A percentile compares a stretch with the other conserved stretches of the same genome.
Conservation (phyloP, 1,140 invertebrate species). For the Achroia grisella region DNA sequence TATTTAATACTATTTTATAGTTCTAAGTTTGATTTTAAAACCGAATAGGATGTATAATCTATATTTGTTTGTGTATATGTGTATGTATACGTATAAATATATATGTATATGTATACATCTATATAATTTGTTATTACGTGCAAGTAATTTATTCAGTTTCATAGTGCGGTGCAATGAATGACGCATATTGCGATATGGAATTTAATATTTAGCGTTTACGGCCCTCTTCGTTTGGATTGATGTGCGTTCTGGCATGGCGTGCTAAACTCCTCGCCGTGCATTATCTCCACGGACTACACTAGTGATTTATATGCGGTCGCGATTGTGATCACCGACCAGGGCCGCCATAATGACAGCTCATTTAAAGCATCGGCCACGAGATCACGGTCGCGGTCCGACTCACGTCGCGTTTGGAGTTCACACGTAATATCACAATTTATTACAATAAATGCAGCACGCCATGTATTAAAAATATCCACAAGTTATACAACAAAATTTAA, state of each 20-base stretch:
- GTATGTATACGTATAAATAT: no score
- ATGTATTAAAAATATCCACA: no score
- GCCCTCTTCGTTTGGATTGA: not conserved
- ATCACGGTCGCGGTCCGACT: constrained; percentile 1
- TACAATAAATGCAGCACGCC: not conserved
- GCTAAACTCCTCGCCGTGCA: no score
- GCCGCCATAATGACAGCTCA: not conserved
- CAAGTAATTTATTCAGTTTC: constrained; percentile 27
- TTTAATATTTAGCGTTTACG: constrained; percentile 32
- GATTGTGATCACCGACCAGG: not conserved
- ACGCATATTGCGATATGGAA: constrained; percentile 17
- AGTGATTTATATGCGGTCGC: not conserved
- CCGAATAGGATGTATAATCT: no score
- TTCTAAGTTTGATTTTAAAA: no score
- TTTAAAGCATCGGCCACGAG: not conserved
- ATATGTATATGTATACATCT: no score
- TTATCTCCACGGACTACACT: not conserved
- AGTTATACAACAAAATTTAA: no score
- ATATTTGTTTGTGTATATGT: no score
- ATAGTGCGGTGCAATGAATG: constrained; percentile 18
- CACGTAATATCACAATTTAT: constrained; percentile 7
- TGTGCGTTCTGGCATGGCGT: no score
- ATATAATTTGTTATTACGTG: no score
- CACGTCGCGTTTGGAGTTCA: constrained; percentile 2
- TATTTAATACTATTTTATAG: no score